Evolutionary conservation across 1,140 invertebrate genomes (phyloP).

Genomic region (Globodera rostochiensis): DNA sequence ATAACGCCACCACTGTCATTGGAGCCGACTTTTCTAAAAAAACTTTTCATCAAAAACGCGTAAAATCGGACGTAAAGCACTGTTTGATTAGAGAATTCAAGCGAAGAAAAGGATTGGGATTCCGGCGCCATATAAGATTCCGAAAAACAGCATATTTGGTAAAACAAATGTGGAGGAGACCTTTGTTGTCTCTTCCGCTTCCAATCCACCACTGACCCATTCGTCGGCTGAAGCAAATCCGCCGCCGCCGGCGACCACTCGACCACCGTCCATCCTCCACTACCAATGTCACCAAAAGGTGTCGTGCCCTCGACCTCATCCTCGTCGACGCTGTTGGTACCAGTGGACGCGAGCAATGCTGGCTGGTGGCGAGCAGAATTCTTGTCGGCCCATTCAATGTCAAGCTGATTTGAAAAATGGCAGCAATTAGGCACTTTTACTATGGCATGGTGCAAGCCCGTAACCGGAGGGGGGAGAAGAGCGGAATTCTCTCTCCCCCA

Average conservation of each 20-base stretch:
- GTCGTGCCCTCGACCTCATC: background rate
- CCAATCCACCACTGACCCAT: background rate
- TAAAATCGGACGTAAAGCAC: no score
- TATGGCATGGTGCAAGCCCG: background rate
- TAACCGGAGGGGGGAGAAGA: no score
- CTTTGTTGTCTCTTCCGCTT: no score
- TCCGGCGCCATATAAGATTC: no score
- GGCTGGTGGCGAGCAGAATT: background rate
- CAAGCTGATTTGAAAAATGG: slow-evolving; percentile 10
- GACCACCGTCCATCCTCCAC: slow-evolving; percentile 1
- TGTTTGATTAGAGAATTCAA: no score
- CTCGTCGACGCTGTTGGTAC: background rate
- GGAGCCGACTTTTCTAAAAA: background rate
- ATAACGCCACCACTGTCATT: background rate
- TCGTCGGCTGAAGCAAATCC: background rate
- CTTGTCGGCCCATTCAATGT: slow-evolving; percentile 50
- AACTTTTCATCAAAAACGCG: no score
- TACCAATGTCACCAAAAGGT: background rate
- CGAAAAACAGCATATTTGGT: no score
- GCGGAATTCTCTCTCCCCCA: no score
- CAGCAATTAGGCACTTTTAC: no score
- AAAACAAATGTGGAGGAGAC: no score
- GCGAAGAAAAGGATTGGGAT: no score
- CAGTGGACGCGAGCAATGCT: slow-evolving; percentile 18
- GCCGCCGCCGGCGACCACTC: slow-evolving; percentile 21